These are phyloP conservation scores for Chelon labrosus DNA, from an alignment of 2,797 vertebrate genomes.

Conservation along the genomic window DNA sequence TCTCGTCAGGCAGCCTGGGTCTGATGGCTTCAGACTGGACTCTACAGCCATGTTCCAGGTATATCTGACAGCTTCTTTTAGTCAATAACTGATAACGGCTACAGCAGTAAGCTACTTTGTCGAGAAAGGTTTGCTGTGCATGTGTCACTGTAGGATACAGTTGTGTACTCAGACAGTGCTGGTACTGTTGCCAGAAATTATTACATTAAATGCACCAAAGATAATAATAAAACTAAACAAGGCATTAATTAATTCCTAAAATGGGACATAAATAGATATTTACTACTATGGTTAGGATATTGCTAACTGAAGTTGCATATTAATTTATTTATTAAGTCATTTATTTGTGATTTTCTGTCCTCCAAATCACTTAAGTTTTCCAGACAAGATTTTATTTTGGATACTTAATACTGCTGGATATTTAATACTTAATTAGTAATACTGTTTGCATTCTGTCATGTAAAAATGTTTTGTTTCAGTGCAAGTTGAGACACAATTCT, in stretches of 20 bases:
- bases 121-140: neutral
- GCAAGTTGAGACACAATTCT: neutral
- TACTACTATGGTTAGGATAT: no score
- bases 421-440: no score
- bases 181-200: no score
- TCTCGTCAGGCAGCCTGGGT: conserved; percentile 92
- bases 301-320: no score
- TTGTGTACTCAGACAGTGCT: no score
- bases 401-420: neutral
- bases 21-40: conserved; percentile 94
- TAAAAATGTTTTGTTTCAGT: neutral
- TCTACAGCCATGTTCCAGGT: conserved; percentile 95
- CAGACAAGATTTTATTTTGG: neutral
- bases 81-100: neutral
- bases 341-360: no score
- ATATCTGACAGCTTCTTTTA: conserved; percentile 4
- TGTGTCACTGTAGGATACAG: neutral
- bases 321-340: no score
- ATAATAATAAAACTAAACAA: no score
- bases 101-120: neutral
- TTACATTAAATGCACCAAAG: no score
- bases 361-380: no score
- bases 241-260: no score
- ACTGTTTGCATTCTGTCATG: neutral
- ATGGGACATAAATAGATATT: no score